Base-by-base conservation (phyloP, 2,888 invertebrate genomes). In the Escarpia spicata region DNA sequence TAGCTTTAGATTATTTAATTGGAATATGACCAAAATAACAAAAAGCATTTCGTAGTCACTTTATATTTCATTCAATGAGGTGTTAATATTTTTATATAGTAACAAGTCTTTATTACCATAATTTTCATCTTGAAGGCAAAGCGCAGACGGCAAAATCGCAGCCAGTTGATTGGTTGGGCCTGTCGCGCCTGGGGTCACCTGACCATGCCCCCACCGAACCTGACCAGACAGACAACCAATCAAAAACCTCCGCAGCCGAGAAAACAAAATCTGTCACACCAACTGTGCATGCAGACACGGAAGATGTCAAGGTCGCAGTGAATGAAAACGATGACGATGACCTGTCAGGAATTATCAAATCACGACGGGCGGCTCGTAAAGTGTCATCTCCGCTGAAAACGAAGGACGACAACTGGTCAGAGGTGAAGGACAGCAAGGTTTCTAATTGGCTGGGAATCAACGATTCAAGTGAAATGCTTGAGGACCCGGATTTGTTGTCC, bases 91-190 rank as follows among this genome's bases (percentile, higher is more conserved):
- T 52, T 9, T 9, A 75, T 6, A 75, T 26, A 75, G 19, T 19
- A 60, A 60, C 6, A 26, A 4, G 26, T 75, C 19, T 75, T n/a
- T 26, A 75, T 26, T 26, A 75, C 75, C n/a, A 19, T 26, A 26
- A 75, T 26, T 75, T 26, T 75, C 75, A 75, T 26, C 75, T 75
- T 75, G 19, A 75, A 75, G 75, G 75, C 75, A 75, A 75, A 75
- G n/a, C 52, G 31, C 44, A 91, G 91, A 44, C 89, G n/a, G 44
- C 75, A 90, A 43, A 75, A 45, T 60, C 93, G 90, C 93, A 93
- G 90, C 93, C 94, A 26, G 93, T 93, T 12, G 94, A 94, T 58
- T 94, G 94, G 94, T 45, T 94, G 45, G 94, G 94, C 6, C 75
- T 94, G 31, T 92, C 94, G 6, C 91, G 94, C 15, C 90, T 93